Evolutionary conservation across 2,888 invertebrate species (phyloP).

Genomic region (Unio pictorum): DNA sequence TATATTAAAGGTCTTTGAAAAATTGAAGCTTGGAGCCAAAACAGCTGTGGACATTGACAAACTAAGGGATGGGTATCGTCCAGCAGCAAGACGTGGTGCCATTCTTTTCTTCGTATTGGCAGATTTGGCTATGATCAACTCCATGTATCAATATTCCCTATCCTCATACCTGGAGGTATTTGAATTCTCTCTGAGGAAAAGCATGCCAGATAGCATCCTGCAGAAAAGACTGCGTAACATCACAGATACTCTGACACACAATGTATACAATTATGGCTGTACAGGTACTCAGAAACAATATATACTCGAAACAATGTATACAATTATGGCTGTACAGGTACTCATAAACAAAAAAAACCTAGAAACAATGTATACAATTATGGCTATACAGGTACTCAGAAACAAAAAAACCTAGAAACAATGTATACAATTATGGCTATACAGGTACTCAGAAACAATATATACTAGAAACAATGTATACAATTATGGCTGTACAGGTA

Average conservation of each 20-base stretch:
- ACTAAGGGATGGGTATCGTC: conserved; percentile 87
- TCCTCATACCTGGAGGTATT: conserved; percentile 90
- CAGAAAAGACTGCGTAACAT: conserved; percentile 84
- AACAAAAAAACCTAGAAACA: not conserved
- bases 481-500: conserved; percentile 89
- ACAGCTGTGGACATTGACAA: conserved; percentile 88
- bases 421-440: conserved; percentile 82
- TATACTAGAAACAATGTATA: not conserved
- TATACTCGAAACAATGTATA: too few species aligned
- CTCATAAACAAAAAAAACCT: conserved; percentile 7
- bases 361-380: conserved; percentile 75
- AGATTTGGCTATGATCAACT: conserved; percentile 89
- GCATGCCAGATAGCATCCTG: conserved; percentile 86
- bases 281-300: conserved; percentile 75
- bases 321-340: conserved; percentile 91
- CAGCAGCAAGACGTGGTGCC: conserved; percentile 89
- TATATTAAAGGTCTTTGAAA: conserved; percentile 77
- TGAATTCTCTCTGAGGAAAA: conserved; percentile 84
- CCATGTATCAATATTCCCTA: conserved; percentile 94
- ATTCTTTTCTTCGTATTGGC: conserved; percentile 91
- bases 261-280: conserved; percentile 92
- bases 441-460: conserved; percentile 75
- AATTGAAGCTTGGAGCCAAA: conserved; percentile 82
- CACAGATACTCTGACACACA: conserved; percentile 87
- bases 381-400: conserved; percentile 82